Percentiles rank a stretch among this genome's conserved stretches.
phyloP scores from a whole-genome alignment of 2,888 invertebrate species.

The Melanotus villosus region DNA sequence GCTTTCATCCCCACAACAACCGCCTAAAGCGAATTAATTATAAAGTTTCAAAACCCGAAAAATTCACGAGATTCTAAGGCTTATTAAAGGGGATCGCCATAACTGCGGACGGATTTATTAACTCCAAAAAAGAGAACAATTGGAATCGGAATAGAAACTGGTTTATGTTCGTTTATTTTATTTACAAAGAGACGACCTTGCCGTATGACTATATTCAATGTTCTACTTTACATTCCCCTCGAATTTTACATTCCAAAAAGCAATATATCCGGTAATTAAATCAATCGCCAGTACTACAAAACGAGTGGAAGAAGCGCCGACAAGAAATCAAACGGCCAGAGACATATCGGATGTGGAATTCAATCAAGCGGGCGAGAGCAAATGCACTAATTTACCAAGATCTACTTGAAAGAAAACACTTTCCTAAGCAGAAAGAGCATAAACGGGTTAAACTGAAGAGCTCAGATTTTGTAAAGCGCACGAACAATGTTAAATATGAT shows the following conservation, averaged over 20 bases:
- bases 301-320: constrained; percentile 4
- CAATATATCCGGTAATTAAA: constrained; percentile 21
- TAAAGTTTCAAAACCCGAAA: background rate
- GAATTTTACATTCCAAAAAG: constrained; percentile 18
- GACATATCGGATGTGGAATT: constrained; percentile 18
- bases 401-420: constrained; percentile 21
- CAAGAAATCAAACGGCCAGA: background rate
- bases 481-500: constrained; percentile 9
- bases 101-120: too few relatives aligned
- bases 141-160: too few relatives aligned
- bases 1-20: too few relatives aligned
- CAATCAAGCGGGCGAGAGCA: constrained; percentile 12
- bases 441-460: constrained; percentile 31
- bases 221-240: background rate
- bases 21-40: too few relatives aligned
- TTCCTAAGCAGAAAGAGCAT: constrained; percentile 17
- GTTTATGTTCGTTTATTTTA: too few relatives aligned
- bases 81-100: background rate
- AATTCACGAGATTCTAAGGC: background rate
- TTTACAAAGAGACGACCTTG: background rate
- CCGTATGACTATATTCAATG: background rate
- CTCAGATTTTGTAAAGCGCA: constrained; percentile 19
- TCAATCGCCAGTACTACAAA: constrained; percentile 7
- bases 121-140: background rate
- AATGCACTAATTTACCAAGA: constrained; percentile 22